Conservation (phyloP, 2,797 vertebrate genomes). For the Lateolabrax maculatus region DNA sequence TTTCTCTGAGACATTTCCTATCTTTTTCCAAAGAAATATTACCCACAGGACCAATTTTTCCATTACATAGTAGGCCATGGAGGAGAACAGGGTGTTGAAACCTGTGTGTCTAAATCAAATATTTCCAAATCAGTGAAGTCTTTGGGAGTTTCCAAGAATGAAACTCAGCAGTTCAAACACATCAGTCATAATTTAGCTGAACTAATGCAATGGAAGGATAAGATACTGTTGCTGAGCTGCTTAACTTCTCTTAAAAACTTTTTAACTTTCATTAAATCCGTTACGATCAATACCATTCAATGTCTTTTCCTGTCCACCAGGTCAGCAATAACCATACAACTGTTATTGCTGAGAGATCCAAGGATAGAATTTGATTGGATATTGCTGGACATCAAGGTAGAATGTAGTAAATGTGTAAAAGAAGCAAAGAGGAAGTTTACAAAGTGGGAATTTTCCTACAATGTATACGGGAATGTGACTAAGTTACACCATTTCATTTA, state of each 20-base stretch:
- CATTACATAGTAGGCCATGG: background rate
- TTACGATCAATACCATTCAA: background rate
- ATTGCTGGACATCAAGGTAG: background rate
- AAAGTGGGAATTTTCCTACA: background rate
- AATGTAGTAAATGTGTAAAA: background rate
- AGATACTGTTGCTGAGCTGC: background rate
- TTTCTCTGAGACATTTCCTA: too few relatives aligned
- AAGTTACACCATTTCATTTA: background rate
- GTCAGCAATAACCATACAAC: background rate
- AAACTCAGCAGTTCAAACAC: background rate
- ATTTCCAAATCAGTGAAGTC: slow-evolving; percentile 23
- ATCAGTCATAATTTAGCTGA: background rate
- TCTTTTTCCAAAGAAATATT: slow-evolving; percentile 1
- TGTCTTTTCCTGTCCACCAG: background rate
- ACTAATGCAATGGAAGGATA: background rate
- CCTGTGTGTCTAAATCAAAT: slow-evolving; percentile 1
- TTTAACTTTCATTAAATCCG: background rate
- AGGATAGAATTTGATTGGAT: background rate
- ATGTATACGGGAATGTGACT: background rate
- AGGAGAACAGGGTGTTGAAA: slow-evolving; percentile 18
- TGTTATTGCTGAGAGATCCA: background rate
- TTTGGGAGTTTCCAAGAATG: slow-evolving; percentile 17
- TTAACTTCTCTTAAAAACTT: background rate
- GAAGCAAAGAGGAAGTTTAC: background rate
- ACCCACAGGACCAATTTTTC: background rate